A percentile compares a stretch with the other conserved stretches of the same genome.
Evolutionary conservation across 2,113 vertebrate species (phyloP).

Genomic region (Anas platyrhynchos): DNA sequence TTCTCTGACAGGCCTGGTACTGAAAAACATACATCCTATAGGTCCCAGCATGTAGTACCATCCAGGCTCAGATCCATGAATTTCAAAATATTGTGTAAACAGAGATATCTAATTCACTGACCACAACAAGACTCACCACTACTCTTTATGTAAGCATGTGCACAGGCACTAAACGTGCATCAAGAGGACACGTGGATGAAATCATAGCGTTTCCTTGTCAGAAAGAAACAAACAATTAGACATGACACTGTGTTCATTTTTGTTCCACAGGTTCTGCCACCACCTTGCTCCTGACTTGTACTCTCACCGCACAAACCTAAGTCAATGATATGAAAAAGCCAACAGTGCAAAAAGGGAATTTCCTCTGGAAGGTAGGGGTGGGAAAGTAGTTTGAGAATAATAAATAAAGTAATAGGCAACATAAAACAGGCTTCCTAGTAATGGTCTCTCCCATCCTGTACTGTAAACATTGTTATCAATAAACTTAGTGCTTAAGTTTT

Average conservation of each 20-base stretch:
- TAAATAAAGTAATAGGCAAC: neutral
- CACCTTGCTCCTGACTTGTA: neutral
- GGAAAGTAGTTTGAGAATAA: neutral
- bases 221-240: neutral
- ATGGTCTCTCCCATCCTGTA: neutral
- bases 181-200: neutral
- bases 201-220: neutral
- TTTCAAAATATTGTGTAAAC: neutral
- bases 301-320: neutral
- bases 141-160: neutral
- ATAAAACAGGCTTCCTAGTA: neutral
- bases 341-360: neutral
- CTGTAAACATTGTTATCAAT: neutral
- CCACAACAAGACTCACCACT: neutral
- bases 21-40: neutral
- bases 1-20: neutral
- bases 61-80: neutral
- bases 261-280: neutral
- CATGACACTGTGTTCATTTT: neutral
- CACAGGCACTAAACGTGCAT: neutral
- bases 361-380: neutral
- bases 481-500: neutral
- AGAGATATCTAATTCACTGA: conserved; percentile 2
- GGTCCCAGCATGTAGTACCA: neutral
- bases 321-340: neutral